Base-by-base conservation (phyloP, 2,113 vertebrate genomes). In the Marmota flaviventris region DNA sequence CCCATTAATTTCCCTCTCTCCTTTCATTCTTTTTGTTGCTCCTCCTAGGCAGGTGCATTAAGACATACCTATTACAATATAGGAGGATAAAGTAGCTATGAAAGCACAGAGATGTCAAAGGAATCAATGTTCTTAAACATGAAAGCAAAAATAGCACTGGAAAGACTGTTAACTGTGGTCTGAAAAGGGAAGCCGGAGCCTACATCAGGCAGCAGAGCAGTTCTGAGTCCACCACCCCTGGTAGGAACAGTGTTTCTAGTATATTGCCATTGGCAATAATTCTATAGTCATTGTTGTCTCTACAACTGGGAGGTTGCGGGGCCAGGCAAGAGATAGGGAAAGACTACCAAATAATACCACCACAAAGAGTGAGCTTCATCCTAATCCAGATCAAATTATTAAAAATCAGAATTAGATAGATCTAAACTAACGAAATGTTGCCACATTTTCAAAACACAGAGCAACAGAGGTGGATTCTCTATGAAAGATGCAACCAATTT, bases 1-100 rank as follows among this genome's bases (percentile, higher is more conserved):
- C 72, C 61, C 51, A 37, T 32, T 56, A 32, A 29, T 24, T 11
- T 25, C 20, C 29, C 32, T 53, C 51, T 51, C 24, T 51, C 48
- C 48, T 70, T 48, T 58, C 86, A 34, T 48, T 75, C 65, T 77
- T 63, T 83, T 73, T 14, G 25, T 11, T 42, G 14, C 29, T 25
- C 22, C 6, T 7, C 48, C 11, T 76, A 14, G 77, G 56, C 77
- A 78, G 22, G 39, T 18, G 27, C 13, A 13, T 16, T 7, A 24
- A 61, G 61, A n/a, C 14, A 39, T 20, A 37, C 29, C 11, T 82
- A 32, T 27, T 29, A 32, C 0, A 42, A 67, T 0, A 45, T 25
- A 32, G 9, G 0, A 1, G n/a, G 39, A n/a, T 0, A 18, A 1
- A 32, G 76, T 14, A 77, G 29, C 39, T 34, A 22, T n/a, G 70